These are phyloP conservation scores for Onchidella celtica DNA, from an alignment of 2,888 invertebrate species.

Conservation along the genomic window DNA sequence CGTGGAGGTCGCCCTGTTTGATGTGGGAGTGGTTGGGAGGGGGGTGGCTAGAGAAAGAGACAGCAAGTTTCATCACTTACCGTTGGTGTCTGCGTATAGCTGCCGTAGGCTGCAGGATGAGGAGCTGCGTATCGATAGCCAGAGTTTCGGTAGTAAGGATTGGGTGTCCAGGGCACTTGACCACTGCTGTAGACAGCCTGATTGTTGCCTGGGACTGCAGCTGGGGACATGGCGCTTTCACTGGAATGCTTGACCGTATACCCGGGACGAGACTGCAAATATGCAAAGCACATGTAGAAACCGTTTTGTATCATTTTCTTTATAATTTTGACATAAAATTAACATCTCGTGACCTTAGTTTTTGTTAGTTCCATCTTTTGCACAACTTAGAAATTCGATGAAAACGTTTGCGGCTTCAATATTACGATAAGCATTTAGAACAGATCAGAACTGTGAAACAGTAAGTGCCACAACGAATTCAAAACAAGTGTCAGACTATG, in stretches of 20 bases:
- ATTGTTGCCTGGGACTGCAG: slow-evolving; percentile 6
- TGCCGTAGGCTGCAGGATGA: slow-evolving; percentile 42
- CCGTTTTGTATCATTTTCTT: no score
- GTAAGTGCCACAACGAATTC: no score
- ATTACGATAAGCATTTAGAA: neutral
- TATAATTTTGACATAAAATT: neutral
- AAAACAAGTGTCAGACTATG: no score
- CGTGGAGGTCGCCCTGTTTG: no score
- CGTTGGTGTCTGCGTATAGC: slow-evolving; percentile 41
- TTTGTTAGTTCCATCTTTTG: no score
- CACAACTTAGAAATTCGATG: no score
- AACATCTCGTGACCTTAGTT: no score
- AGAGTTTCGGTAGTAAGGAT: slow-evolving; percentile 27
- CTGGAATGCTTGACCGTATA: slow-evolving; percentile 9
- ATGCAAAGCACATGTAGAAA: neutral
- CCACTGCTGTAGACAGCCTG: slow-evolving; percentile 15
- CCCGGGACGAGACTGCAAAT: neutral
- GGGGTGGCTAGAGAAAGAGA: no score
- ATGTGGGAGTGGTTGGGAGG: no score
- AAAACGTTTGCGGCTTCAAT: no score
- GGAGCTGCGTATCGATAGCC: slow-evolving; percentile 26
- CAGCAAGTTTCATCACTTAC: no score
- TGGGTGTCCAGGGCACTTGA: slow-evolving; percentile 29
- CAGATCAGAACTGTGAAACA: no score
- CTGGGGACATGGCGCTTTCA: slow-evolving; percentile 23